Percentiles rank a stretch among this genome's conserved stretches.
Evolutionary conservation across 2,888 invertebrate genomes (phyloP).

Genomic region (Trichopria drosophilae): DNA sequence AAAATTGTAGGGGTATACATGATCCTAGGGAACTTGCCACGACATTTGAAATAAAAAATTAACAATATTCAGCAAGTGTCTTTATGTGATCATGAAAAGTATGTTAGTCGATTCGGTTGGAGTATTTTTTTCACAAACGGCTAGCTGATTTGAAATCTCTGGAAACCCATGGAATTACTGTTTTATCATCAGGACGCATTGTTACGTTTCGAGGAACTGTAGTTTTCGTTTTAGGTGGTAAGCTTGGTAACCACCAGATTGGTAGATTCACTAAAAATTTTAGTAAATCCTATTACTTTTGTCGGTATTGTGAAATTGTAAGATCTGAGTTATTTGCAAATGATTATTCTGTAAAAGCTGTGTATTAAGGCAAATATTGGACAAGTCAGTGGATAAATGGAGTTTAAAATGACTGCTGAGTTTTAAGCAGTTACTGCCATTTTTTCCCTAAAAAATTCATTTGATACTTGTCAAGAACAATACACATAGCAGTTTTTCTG

Average conservation of each 20-base stretch:
- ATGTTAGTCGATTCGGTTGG: slow-evolving; percentile 24
- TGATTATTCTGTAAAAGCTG: slow-evolving; percentile 8
- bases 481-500: too few relatives aligned
- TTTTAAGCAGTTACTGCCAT: too few relatives aligned
- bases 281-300: too few relatives aligned
- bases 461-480: too few relatives aligned
- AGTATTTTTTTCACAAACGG: slow-evolving; percentile 25
- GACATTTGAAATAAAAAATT: slow-evolving; percentile 17
- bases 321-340: slow-evolving; percentile 25
- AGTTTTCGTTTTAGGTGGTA: too few relatives aligned
- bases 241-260: slow-evolving; percentile 29
- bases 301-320: slow-evolving; percentile 30
- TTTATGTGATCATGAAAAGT: slow-evolving; percentile 26
- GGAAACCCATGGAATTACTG: slow-evolving; percentile 26
- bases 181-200: too few relatives aligned
- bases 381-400: too few relatives aligned
- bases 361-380: too few relatives aligned
- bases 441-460: too few relatives aligned
- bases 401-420: too few relatives aligned
- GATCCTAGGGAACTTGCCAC: too few relatives aligned
- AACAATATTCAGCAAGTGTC: slow-evolving; percentile 28
- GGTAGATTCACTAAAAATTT: slow-evolving; percentile 38
- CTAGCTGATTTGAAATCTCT: slow-evolving; percentile 26
- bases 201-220: too few relatives aligned
- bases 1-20: slow-evolving; percentile 22